Evolutionary conservation across 2,797 vertebrate species (phyloP).

Genomic region (Lophius americanus): DNA sequence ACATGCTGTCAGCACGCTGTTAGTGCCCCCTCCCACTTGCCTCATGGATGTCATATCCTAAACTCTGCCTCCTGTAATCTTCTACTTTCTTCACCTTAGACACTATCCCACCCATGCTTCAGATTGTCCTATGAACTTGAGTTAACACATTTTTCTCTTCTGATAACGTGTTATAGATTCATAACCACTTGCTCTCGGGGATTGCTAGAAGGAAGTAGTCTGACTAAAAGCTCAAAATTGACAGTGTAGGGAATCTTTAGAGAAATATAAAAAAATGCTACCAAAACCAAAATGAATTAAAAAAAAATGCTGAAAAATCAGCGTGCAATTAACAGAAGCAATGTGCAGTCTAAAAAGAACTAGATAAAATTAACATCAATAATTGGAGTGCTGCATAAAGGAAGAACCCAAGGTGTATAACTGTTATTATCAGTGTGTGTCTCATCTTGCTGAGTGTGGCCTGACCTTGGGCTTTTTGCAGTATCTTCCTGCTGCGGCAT

Average conservation of each 20-base stretch:
- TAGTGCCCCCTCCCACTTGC: constrained; percentile 54
- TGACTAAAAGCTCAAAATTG: background rate
- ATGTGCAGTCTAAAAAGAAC: constrained; percentile 3
- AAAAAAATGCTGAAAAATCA: constrained; percentile 1
- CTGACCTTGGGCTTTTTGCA: constrained; percentile 78
- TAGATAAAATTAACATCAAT: constrained; percentile 35
- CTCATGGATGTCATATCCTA: constrained; percentile 37
- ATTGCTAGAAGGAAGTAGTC: background rate
- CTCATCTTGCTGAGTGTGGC: constrained; percentile 63
- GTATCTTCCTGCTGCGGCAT: constrained; percentile 72
- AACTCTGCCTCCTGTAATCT: constrained; percentile 19
- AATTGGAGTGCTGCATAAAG: constrained; percentile 24
- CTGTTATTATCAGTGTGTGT: constrained; percentile 43
- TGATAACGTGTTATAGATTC: background rate
- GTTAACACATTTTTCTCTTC: background rate
- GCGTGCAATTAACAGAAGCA: constrained; percentile 9
- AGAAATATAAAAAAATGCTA: constrained; percentile 1
- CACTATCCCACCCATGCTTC: constrained; percentile 4
- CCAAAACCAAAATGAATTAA: background rate
- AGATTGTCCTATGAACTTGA: constrained; percentile 7
- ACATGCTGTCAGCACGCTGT: constrained; percentile 79
- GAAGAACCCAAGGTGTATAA: constrained; percentile 44
- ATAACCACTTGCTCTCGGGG: background rate
- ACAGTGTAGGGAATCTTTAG: background rate
- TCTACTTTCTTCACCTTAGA: constrained; percentile 32